Percentiles rank a stretch among this genome's conserved stretches.
Evolutionary conservation across 2,797 vertebrate species (phyloP).

Genomic region (Anolis apletophallus): DNA sequence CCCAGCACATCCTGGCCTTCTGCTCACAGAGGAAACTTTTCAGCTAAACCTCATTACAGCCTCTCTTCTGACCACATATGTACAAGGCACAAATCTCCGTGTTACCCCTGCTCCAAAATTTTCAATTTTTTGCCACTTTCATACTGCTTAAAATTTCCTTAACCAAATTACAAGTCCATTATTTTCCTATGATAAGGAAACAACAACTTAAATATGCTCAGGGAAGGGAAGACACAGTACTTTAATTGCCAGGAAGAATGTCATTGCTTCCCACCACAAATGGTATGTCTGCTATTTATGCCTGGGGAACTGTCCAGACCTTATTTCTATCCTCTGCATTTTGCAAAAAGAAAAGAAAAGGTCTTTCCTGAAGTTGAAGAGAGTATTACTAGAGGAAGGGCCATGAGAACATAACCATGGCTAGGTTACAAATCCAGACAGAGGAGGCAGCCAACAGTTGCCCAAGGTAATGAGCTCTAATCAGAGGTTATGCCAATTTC

Average conservation of each 20-base stretch:
- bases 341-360: slow-evolving; percentile 7
- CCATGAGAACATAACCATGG: neutral
- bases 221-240: neutral
- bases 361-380: neutral
- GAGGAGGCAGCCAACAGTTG: neutral
- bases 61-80: neutral
- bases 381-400: neutral
- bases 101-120: neutral
- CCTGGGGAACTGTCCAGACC: neutral
- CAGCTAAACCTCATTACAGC: too few species aligned
- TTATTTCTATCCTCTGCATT: neutral
- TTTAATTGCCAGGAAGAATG: neutral
- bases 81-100: neutral
- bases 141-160: neutral
- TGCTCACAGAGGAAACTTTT: too few species aligned
- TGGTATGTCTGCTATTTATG: slow-evolving; percentile 23
- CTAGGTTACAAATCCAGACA: neutral
- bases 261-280: slow-evolving; percentile 5
- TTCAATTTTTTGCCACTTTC: neutral
- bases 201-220: neutral
- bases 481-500: neutral
- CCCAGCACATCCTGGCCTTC: too few species aligned
- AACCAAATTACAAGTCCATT: neutral
- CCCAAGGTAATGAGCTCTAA: neutral
- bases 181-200: neutral